phyloP scores from a whole-genome alignment of 2,888 invertebrate genomes.

The Ferdinandea cuprea region DNA sequence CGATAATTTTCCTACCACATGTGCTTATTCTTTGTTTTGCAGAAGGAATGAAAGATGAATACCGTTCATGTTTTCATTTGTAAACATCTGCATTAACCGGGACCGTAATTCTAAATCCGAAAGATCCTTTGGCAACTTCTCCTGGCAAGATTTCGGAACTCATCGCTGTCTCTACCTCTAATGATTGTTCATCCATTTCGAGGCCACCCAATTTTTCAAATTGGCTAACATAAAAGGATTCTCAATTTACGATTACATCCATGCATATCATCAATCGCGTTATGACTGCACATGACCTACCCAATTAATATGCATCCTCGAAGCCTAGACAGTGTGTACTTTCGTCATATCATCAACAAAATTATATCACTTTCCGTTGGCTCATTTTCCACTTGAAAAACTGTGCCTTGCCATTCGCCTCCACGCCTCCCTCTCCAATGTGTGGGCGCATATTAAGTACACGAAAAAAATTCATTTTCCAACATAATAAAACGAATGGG shows the following conservation, averaged over 20 bases:
- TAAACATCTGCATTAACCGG: no score
- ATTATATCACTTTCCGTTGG: conserved; percentile 55
- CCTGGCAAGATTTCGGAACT: no score
- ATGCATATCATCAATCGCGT: neutral
- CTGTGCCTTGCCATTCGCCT: neutral
- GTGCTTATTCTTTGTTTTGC: no score
- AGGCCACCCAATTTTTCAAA: no score
- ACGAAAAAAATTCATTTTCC: conserved; percentile 39
- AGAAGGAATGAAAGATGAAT: no score
- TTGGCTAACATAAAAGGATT: no score
- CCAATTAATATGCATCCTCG: conserved; percentile 4
- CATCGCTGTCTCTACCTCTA: no score
- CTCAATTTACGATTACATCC: neutral
- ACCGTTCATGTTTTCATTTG: no score
- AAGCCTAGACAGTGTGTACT: conserved; percentile 28
- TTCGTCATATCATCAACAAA: conserved; percentile 45
- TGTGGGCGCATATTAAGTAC: conserved; percentile 39
- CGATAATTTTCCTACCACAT: no score
- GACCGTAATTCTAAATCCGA: no score
- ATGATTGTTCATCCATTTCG: no score
- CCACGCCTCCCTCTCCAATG: conserved; percentile 3
- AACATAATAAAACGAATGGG: conserved; percentile 16
- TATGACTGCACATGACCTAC: neutral
- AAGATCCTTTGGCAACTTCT: no score
- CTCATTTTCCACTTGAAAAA: conserved; percentile 59